Base-by-base conservation (phyloP, 2,113 vertebrate species). In the Neotragus pygmaeus region DNA sequence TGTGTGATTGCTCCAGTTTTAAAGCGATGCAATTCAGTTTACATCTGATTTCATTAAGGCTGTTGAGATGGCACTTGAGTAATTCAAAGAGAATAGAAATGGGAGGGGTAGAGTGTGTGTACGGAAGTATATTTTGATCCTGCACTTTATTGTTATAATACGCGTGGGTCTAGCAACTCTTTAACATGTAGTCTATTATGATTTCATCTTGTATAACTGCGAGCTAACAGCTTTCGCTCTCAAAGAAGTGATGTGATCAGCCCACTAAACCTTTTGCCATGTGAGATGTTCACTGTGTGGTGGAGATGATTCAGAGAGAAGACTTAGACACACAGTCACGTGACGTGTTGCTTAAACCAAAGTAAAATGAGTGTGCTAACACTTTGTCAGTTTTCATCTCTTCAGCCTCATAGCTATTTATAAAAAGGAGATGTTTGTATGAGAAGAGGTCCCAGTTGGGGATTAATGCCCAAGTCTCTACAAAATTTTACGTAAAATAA, bases 1-100 rank as follows among this genome's bases (percentile, higher is more conserved):
- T 82, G 23, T 30, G n/a, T 96, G 55, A 53, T 92, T 83, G 51
- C 90, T 92, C 13, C 30, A 90, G 21, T 78, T 97, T 96, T 96
- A 73, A 90, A 94, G 96, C 14, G 95, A 89, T 94, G 94, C 95
- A 97, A 91, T 97, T 98, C 85, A 27, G 85, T 80, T 53, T 83
- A 36, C 36, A 89, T 92, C 97, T 83, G 45, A 33, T 97, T 96
- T 96, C 77, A 94, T 98, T 97, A 93, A 51, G 82, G 53, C 27
- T 91, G 28, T 92, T 57, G 57, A 17, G 86, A 64, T 23, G 66
- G 51, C 60, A 55, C 77, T 86, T 73, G 91, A 97, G 78, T 89
- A 96, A 94, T 96, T 92, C 91, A 96, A 95, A 97, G 51, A 87
- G 81, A 95, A 92, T 82, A 96, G 66, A 86, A 58, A 95, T 70